Evolutionary conservation across 2,113 vertebrate genomes (phyloP).

Genomic region (Phaetusa simplex): DNA sequence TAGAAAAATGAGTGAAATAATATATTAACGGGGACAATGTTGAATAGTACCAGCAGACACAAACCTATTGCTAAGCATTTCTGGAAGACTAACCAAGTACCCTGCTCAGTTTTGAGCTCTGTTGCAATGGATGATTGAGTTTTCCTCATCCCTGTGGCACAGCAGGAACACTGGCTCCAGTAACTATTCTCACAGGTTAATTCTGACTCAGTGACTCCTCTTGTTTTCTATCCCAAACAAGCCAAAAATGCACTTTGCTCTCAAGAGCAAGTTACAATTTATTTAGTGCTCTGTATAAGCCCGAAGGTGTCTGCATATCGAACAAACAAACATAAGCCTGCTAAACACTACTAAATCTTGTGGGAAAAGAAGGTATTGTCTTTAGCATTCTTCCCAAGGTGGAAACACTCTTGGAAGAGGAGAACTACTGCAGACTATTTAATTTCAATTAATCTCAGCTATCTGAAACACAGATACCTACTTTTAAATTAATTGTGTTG

Average conservation of each 20-base stretch:
- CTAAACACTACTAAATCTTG: neutral
- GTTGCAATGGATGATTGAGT: neutral
- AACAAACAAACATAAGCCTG: neutral
- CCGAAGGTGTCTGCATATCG: neutral
- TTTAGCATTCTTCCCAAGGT: neutral
- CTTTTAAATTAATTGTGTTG: neutral
- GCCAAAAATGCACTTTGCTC: neutral
- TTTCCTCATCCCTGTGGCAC: neutral
- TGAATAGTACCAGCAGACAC: neutral
- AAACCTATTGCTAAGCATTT: neutral
- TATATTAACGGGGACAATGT: neutral
- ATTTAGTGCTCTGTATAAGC: neutral
- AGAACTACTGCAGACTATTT: neutral
- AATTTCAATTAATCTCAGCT: neutral
- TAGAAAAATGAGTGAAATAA: neutral
- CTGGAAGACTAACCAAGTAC: neutral
- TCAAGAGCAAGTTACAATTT: neutral
- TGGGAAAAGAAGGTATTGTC: neutral
- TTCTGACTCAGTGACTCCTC: neutral
- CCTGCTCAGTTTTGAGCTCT: neutral
- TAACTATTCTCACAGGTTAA: neutral
- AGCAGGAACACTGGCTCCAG: neutral
- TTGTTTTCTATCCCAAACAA: neutral
- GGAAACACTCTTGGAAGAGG: neutral
- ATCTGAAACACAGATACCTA: neutral